Conservation (phyloP, 2,797 vertebrate genomes). For the Periophthalmus magnuspinnatus region DNA sequence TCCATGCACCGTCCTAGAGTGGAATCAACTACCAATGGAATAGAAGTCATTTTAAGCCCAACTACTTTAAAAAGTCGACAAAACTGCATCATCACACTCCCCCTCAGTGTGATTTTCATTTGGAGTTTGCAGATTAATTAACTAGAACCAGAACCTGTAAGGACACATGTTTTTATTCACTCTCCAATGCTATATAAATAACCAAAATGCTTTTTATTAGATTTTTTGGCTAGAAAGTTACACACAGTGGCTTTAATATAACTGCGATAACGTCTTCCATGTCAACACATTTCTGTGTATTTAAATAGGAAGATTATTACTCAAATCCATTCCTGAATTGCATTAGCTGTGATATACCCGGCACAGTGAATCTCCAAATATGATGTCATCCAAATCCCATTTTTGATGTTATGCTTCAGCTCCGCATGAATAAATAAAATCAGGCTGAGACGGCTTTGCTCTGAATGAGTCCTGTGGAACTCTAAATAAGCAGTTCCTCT, state of each 20-base stretch:
- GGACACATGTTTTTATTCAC: too few species aligned
- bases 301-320: not conserved
- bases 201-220: too few species aligned
- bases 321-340: not conserved
- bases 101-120: too few species aligned
- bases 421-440: conserved; percentile 24
- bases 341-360: conserved; percentile 1
- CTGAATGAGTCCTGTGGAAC: conserved; percentile 2
- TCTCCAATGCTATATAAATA: too few species aligned
- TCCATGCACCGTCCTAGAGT: too few species aligned
- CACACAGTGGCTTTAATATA: not conserved
- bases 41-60: too few species aligned
- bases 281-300: not conserved
- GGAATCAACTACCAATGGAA: too few species aligned
- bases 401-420: conserved; percentile 23
- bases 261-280: not conserved
- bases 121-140: too few species aligned
- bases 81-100: too few species aligned
- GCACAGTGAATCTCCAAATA: conserved; percentile 1
- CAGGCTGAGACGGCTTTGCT: not conserved
- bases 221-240: too few species aligned
- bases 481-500: conserved; percentile 1
- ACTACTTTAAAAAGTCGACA: too few species aligned
- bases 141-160: too few species aligned
- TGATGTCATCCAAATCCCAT: conserved; percentile 16